phyloP scores from a whole-genome alignment of 1,140 invertebrate species.

The Drosophila seguyi region DNA sequence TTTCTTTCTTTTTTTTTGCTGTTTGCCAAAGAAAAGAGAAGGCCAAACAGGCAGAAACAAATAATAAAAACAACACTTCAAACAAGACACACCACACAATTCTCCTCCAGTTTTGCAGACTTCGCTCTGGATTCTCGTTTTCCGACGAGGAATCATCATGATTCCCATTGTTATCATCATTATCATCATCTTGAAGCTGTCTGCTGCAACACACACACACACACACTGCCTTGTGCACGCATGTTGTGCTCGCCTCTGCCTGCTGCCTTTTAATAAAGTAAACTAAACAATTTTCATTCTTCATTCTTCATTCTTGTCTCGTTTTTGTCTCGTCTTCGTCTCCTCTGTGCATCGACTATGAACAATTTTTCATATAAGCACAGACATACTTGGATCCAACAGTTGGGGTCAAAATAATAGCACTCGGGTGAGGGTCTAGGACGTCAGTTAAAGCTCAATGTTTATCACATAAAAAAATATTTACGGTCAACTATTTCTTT shows the following conservation, averaged over 20 bases:
- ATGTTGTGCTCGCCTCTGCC: slow-evolving; percentile 54
- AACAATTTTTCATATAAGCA: slow-evolving; percentile 43
- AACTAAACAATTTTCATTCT: slow-evolving; percentile 84
- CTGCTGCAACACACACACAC: slow-evolving; percentile 43
- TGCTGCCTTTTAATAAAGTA: slow-evolving; percentile 80
- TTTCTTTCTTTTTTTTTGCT: neutral
- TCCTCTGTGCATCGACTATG: slow-evolving; percentile 65
- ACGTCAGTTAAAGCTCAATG: neutral
- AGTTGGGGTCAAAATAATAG: slow-evolving; percentile 20
- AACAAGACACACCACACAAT: slow-evolving; percentile 30
- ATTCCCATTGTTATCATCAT: slow-evolving; percentile 57
- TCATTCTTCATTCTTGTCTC: slow-evolving; percentile 75
- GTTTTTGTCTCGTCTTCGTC: slow-evolving; percentile 71
- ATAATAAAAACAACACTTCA: slow-evolving; percentile 47
- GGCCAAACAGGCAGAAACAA: slow-evolving; percentile 27
- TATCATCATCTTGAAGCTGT: slow-evolving; percentile 61
- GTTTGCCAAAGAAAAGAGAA: slow-evolving; percentile 27
- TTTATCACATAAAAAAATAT: neutral
- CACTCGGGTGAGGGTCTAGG: no score
- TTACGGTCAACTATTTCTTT: no score
- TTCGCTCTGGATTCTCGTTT: slow-evolving; percentile 57
- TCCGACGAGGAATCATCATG: slow-evolving; percentile 38
- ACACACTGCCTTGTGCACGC: slow-evolving; percentile 40
- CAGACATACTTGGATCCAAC: slow-evolving; percentile 15
- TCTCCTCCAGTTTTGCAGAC: slow-evolving; percentile 42